Evolutionary conservation across 2,797 vertebrate species (phyloP), one percentile per base, ranked within the genome.

Genomic region (Stomatorhinus walkeri): DNA sequence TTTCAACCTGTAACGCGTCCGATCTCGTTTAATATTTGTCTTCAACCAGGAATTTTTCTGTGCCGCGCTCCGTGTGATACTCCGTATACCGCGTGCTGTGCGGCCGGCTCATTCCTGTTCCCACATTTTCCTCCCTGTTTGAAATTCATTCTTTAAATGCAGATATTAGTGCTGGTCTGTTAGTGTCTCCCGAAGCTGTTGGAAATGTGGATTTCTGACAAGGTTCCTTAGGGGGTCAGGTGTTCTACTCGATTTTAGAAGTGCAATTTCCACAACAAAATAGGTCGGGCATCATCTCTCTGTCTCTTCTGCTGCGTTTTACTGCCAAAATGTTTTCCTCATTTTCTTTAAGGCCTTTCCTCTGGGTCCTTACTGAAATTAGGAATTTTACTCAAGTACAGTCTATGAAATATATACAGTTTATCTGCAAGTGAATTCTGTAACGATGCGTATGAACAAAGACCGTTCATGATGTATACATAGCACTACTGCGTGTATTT

Each of bases 211-310:
- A 61, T 88, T 83, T 88, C 52, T 81, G 72, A 79, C 32, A 5
- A 40, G 32, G 32, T 46, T 5, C 43, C 40, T n/a, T 81, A 43
- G 16, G 40, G 76, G 43, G 43, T 7, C 52, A 19, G 36, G 14
- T 76, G 22, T 76, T 48, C 12, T n/a, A 28, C 36, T 88, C 76
- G 5, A 19, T 88, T 61, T 84, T 81, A 84, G 54, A 85, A 84
- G 88, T 88, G 88, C 88, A 88, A 85, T 88, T 84, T 84, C 79
- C 36, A 64, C 40, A 19, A 49, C 76, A 85, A 46, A 43, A 46
- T 40, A 9, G 76, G 6, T 19, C n/a, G 19, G 40, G 40, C 40
- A 40, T 52, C 49, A 51, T 36, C 68, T 72, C 12, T 2, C 76
- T n/a, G 14, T 46, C 76, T 81, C 76, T 64, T 48, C 8, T 1